Conservation (phyloP, 2,113 vertebrate species). For the Symphodus melops region DNA sequence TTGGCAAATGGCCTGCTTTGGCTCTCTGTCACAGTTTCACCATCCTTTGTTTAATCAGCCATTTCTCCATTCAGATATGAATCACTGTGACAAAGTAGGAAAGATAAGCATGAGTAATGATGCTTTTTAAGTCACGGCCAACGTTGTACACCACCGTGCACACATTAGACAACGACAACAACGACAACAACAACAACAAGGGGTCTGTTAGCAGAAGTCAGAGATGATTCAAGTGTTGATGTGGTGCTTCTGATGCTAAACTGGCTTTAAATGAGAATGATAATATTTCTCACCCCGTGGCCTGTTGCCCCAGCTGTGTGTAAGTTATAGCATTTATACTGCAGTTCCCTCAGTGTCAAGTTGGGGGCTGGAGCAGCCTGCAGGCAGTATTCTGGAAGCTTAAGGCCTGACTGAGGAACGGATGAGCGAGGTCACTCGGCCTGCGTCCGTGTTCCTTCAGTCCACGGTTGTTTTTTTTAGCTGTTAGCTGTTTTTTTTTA, state of each 20-base stretch:
- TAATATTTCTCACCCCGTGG: not conserved
- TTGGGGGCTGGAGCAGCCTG: no score
- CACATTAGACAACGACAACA: not conserved
- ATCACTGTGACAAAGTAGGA: constrained; percentile 57
- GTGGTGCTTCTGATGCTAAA: not conserved
- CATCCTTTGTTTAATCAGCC: constrained; percentile 66
- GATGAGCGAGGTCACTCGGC: no score
- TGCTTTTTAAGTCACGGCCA: constrained; percentile 55
- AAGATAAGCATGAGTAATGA: constrained; percentile 68
- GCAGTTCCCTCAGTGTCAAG: no score
- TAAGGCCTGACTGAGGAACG: no score
- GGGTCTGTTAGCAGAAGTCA: no score
- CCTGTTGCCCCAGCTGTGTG: no score
- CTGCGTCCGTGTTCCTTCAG: no score
- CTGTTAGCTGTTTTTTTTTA: no score
- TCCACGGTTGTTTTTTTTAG: no score
- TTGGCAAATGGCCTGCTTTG: constrained; percentile 56
- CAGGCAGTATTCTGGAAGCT: no score
- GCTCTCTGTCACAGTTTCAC: constrained; percentile 59
- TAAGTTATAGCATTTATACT: no score
- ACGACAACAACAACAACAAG: no score
- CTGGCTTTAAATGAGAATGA: not conserved
- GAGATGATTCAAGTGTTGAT: not conserved
- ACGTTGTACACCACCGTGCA: constrained; percentile 45
- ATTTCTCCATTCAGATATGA: constrained; percentile 59